Base-by-base conservation (phyloP, 2,888 invertebrate species). In the Drosophila mayaguana region DNA sequence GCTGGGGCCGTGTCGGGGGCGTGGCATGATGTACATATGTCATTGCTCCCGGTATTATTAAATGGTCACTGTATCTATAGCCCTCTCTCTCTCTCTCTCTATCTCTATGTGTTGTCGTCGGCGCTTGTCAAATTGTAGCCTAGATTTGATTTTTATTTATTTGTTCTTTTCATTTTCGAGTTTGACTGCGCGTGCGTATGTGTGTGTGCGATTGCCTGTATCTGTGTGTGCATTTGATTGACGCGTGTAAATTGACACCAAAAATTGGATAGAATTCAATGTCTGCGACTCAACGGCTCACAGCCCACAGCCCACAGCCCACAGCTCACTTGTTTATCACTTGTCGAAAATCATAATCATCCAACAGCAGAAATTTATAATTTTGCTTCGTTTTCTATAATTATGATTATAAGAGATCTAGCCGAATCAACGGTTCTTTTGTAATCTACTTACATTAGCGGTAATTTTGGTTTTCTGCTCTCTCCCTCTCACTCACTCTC, bases 191-290 rank as follows among this genome's bases (percentile, higher is more conserved):
- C 8, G 36, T 42, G 18, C 53, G 28, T 43, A 32, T 28, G 36
- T 42, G 18, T 48, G 28, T 43, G 36, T 28, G 45, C 43, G n/a
- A 14, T 14, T 36, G 36, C 5, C 14, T 40, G 55, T 25, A 28
- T 28, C 14, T 40, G 28, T 43, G 32, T 53, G 42, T 61, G 40
- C 42, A 45, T 71, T 72, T 80, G 82, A 81, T 80, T 75, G 79
- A 79, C 79, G 80, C 77, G 69, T 79, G 82, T 80, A 79, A 79
- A 80, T 81, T 80, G 79, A 80, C 79, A 80, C 82, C 82, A 70
- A 80, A 54, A 79, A 79, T 69, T 40, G 67, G 68, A 72, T 76
- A 61, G 70, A 67, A 64, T 60, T 43, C 45, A 57, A 51, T 57
- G 65, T 55, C 57, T 65, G 45, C 22, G 22, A 28, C 55, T 16